These are phyloP conservation scores for Parnassius smintheus DNA, from an alignment of 2,888 invertebrate genomes.

Conservation along the genomic window DNA sequence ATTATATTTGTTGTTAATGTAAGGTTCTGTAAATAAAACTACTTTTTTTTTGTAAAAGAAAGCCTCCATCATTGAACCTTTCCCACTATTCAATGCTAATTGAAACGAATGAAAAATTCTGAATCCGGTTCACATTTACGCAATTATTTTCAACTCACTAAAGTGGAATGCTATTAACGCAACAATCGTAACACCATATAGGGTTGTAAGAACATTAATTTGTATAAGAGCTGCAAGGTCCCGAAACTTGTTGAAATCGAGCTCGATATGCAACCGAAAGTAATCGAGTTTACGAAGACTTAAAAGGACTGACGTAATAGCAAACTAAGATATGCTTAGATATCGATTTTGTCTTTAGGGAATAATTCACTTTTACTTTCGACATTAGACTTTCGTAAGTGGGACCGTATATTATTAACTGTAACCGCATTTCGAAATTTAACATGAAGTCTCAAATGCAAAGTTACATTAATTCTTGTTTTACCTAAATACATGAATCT, in stretches of 20 bases:
- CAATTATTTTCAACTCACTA: slow-evolving; percentile 31
- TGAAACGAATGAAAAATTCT: slow-evolving; percentile 8
- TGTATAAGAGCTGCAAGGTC: slow-evolving; percentile 21
- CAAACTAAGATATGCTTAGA: slow-evolving; percentile 20
- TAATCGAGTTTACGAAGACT: slow-evolving; percentile 27
- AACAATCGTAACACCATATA: slow-evolving; percentile 22
- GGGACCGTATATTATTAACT: neutral
- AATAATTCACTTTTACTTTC: slow-evolving; percentile 35
- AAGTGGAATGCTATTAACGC: slow-evolving; percentile 25
- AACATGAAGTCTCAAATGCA: neutral
- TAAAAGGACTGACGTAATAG: slow-evolving; percentile 32
- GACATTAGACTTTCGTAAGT: neutral
- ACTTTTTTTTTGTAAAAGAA: slow-evolving; percentile 55
- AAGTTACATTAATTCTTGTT: neutral
- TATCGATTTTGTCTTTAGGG: slow-evolving; percentile 30
- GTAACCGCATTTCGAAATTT: neutral
- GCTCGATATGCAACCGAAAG: slow-evolving; percentile 16
- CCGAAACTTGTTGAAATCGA: slow-evolving; percentile 10
- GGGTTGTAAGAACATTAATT: slow-evolving; percentile 11
- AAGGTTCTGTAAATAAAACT: slow-evolving; percentile 80
- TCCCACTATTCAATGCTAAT: slow-evolving; percentile 13
- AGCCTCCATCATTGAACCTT: slow-evolving; percentile 10
- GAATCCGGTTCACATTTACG: slow-evolving; percentile 22
- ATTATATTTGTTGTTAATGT: slow-evolving; percentile 71
- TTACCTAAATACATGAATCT: no score